Base-by-base conservation (phyloP, 1,140 invertebrate genomes). In the Hyles euphorbiae region DNA sequence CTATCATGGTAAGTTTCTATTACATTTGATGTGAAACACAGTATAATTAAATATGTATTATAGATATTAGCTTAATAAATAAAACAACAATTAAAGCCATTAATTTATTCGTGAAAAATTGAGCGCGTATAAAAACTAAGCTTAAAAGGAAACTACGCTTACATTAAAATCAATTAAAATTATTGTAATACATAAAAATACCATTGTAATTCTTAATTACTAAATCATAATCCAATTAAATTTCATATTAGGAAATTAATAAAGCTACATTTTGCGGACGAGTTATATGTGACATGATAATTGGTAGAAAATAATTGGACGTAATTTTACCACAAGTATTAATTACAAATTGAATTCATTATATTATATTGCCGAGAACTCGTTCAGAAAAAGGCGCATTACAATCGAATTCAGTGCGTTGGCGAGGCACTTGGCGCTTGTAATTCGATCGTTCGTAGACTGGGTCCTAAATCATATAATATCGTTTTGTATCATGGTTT, bases 101-200 rank as follows among this genome's bases (percentile, higher is more conserved):
- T 80, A 76, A 75, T 83, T 83, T 82, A 82, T 81, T 76, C 53
- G 73, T 71, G 70, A 76, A 85, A 72, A 82, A 84, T 83, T 85
- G 79, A 83, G 81, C 81, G 76, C 73, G 72, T 78, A 74, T 67
- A 71, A 83, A 81, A 83, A 81, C 68, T 81, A 80, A 78, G 56
- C 55, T 66, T 76, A 72, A 68, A 70, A 60, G 48, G 58, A 63
- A 60, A 60, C 53, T 47, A 65, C 56, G 58, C 68, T 81, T 71
- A 62, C 60, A 34, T 48, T 47, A 63, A 54, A 60, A 57, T 57
- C 56, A 65, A 53, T 52, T 65, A 60, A 56, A 65, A 65, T 64
- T 51, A 63, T 60, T 78, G 69, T 61, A 68, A 65, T 62, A 56
- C 22, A 50, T 48, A 44, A 44, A 53, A 22, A 46, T 49, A 60